Percentiles rank a stretch among this genome's conserved stretches.
Conservation (phyloP, 2,113 vertebrate species). For the Arizona elegans region DNA sequence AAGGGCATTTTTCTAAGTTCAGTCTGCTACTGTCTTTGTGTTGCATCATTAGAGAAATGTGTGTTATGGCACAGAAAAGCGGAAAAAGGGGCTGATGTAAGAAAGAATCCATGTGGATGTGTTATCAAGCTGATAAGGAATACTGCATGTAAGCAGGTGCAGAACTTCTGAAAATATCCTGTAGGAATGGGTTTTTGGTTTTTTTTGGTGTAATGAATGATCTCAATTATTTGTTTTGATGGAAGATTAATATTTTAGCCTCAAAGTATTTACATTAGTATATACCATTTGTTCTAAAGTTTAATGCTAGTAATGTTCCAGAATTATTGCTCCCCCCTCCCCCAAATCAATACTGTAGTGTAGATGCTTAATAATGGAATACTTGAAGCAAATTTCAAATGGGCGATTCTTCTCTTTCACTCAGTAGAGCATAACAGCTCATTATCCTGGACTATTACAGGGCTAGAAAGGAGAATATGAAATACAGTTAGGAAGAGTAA, state of each 20-base stretch:
- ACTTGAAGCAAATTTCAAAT: background rate
- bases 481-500: background rate
- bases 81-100: background rate
- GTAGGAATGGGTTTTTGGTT: background rate
- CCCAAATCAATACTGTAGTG: background rate
- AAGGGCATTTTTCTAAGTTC: background rate
- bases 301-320: background rate
- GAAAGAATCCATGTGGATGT: background rate
- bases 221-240: background rate
- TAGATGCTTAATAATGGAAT: background rate
- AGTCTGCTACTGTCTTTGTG: background rate
- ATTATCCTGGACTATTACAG: background rate
- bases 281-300: background rate
- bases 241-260: background rate
- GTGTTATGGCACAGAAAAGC: background rate
- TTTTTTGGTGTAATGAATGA: background rate
- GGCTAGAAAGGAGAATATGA: background rate
- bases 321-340: background rate
- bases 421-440: background rate
- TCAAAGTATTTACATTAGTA: background rate
- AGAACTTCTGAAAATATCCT: background rate
- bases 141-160: background rate
- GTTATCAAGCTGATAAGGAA: background rate
- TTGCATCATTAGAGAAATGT: background rate
- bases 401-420: background rate